phyloP scores from a whole-genome alignment of 2,797 vertebrate species.

The Pterois miles region DNA sequence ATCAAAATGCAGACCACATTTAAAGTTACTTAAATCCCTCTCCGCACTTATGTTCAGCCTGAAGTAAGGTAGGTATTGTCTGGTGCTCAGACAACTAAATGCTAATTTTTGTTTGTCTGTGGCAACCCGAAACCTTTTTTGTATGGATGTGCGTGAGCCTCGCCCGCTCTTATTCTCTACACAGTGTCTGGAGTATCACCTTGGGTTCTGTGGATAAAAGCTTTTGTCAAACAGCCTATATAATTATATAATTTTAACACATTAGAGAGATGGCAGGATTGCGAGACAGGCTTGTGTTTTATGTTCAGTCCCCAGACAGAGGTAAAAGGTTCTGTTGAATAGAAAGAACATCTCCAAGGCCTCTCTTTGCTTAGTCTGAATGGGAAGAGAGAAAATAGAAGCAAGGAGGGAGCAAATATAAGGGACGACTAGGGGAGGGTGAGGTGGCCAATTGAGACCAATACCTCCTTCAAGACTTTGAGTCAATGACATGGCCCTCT shows the following conservation, averaged over 20 bases:
- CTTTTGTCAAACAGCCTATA: slow-evolving; percentile 50
- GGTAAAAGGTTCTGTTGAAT: slow-evolving; percentile 48
- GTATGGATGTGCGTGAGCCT: slow-evolving; percentile 8
- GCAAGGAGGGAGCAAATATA: neutral
- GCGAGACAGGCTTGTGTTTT: slow-evolving; percentile 47
- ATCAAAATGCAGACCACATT: neutral
- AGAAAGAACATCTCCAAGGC: slow-evolving; percentile 32
- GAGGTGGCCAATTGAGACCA: slow-evolving; percentile 30
- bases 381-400: slow-evolving; percentile 29
- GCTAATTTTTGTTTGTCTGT: slow-evolving; percentile 31
- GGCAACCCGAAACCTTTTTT: slow-evolving; percentile 13
- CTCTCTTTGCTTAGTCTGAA: slow-evolving; percentile 21
- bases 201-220: slow-evolving; percentile 52
- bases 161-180: neutral
- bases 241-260: slow-evolving; percentile 53
- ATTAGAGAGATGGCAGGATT: slow-evolving; percentile 39
- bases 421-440: neutral
- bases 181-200: slow-evolving; percentile 28
- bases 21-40: slow-evolving; percentile 2
- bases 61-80: neutral
- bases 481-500: slow-evolving; percentile 38
- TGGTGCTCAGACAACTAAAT: slow-evolving; percentile 8
- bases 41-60: neutral
- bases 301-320: slow-evolving; percentile 31
- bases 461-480: slow-evolving; percentile 21